phyloP scores from a whole-genome alignment of 1,140 invertebrate species.

The Caenorhabditis briggsae region DNA sequence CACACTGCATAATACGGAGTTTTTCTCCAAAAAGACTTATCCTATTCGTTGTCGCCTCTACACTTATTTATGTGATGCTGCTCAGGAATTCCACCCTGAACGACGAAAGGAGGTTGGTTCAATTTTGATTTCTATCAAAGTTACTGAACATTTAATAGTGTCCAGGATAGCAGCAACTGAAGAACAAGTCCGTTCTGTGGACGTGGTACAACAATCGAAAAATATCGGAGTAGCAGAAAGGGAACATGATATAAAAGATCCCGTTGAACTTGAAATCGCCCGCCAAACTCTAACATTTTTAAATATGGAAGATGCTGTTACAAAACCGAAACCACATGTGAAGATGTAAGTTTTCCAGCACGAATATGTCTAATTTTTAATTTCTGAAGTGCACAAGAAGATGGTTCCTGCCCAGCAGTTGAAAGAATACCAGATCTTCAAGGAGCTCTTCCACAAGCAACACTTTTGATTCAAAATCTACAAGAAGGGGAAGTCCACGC shows the following conservation, averaged over 20 bases:
- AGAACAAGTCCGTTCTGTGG: slow-evolving; percentile 34
- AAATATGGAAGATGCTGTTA: slow-evolving; percentile 40
- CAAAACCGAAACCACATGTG: slow-evolving; percentile 25
- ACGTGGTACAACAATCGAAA: slow-evolving; percentile 14
- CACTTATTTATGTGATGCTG: slow-evolving; percentile 42
- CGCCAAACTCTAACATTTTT: slow-evolving; percentile 40
- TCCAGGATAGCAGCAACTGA: slow-evolving; percentile 39
- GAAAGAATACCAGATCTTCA: slow-evolving; percentile 59
- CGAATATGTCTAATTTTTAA: neutral
- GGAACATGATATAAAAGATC: slow-evolving; percentile 28
- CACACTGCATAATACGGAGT: slow-evolving; percentile 51
- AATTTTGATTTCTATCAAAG: neutral
- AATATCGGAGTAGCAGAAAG: slow-evolving; percentile 11
- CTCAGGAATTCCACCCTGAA: slow-evolving; percentile 32
- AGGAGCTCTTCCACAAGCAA: slow-evolving; percentile 66
- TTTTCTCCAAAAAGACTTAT: slow-evolving; percentile 51
- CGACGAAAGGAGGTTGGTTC: slow-evolving; percentile 24
- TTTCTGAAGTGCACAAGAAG: slow-evolving; percentile 7
- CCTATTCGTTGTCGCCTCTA: slow-evolving; percentile 17
- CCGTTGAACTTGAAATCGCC: slow-evolving; percentile 19
- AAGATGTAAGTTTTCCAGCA: slow-evolving; percentile 26
- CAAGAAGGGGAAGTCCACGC: slow-evolving; percentile 70
- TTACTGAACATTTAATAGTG: slow-evolving; percentile 35
- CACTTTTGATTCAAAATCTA: slow-evolving; percentile 73
- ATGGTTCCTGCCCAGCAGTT: slow-evolving; percentile 54